Conservation (phyloP, 2,888 invertebrate genomes). For the Lagria hirta region DNA sequence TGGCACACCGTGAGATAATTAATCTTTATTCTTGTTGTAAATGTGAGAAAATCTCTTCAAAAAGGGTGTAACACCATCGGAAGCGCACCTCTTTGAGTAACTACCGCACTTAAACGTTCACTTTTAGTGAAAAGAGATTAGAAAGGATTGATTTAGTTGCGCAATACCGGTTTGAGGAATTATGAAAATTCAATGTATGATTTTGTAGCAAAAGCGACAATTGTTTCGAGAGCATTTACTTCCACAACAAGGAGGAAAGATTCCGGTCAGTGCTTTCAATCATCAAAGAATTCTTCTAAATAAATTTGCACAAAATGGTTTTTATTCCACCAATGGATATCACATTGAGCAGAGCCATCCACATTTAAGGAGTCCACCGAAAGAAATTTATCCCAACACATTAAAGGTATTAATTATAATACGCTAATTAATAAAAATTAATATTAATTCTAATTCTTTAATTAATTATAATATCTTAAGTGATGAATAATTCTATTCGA, state of each 20-base stretch:
- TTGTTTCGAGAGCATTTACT: slow-evolving; percentile 65
- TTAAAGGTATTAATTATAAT: slow-evolving; percentile 28
- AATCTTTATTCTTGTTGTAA: too few species aligned
- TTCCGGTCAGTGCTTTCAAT: slow-evolving; percentile 64
- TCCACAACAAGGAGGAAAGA: slow-evolving; percentile 64
- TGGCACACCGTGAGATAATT: too few species aligned
- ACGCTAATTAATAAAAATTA: too few species aligned
- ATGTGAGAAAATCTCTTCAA: too few species aligned
- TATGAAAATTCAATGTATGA: slow-evolving; percentile 2
- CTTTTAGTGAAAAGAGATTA: slow-evolving; percentile 18
- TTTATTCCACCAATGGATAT: slow-evolving; percentile 62
- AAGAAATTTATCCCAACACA: slow-evolving; percentile 26
- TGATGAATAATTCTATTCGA: too few species aligned
- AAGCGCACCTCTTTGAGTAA: slow-evolving; percentile 2
- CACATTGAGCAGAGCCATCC: slow-evolving; percentile 55
- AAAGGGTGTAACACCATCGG: slow-evolving; percentile 2
- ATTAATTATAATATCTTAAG: too few species aligned
- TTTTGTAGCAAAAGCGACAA: slow-evolving; percentile 59
- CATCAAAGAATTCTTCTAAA: slow-evolving; percentile 62
- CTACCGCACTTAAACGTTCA: slow-evolving; percentile 9
- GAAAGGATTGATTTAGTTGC: slow-evolving; percentile 19
- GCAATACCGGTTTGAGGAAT: slow-evolving; percentile 4
- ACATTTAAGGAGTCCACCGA: slow-evolving; percentile 24
- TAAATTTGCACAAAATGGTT: slow-evolving; percentile 63
- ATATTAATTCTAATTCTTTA: too few species aligned